Percentiles rank a stretch among this genome's conserved stretches.
These are phyloP conservation scores for Osmoderma eremita DNA, from an alignment of 2,888 invertebrate genomes.

Conservation along the genomic window DNA sequence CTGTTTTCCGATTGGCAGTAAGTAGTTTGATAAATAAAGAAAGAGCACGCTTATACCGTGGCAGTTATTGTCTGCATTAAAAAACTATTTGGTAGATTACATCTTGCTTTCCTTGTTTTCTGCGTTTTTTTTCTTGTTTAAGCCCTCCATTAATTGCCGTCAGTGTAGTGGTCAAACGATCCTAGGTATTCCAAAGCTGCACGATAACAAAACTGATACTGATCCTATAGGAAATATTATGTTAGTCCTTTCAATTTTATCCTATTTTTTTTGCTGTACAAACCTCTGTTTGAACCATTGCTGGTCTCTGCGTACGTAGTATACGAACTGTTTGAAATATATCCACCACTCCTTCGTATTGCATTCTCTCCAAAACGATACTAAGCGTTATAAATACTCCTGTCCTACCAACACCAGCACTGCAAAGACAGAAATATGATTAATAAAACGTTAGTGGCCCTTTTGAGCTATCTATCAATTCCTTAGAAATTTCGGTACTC, in stretches of 20 bases:
- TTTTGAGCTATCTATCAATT: neutral
- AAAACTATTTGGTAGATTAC: slow-evolving; percentile 38
- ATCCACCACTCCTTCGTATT: slow-evolving; percentile 98
- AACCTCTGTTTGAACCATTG: slow-evolving; percentile 99
- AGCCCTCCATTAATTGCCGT: slow-evolving; percentile 67
- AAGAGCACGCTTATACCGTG: slow-evolving; percentile 51
- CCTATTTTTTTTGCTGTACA: slow-evolving; percentile 45
- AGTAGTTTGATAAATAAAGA: slow-evolving; percentile 53
- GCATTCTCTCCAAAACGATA: slow-evolving; percentile 98
- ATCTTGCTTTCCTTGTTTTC: slow-evolving; percentile 29
- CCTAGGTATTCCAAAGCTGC: slow-evolving; percentile 98
- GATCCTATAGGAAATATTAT: slow-evolving; percentile 74
- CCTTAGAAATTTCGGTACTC: slow-evolving; percentile 41
- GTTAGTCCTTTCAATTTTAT: neutral
- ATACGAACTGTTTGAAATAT: slow-evolving; percentile 99
- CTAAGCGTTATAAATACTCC: slow-evolving; percentile 98
- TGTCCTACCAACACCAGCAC: slow-evolving; percentile 97
- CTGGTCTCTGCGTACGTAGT: slow-evolving; percentile 96
- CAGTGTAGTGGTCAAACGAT: slow-evolving; percentile 96
- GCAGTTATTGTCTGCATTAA: slow-evolving; percentile 59
- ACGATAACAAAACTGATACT: slow-evolving; percentile 99
- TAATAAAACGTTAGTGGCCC: neutral
- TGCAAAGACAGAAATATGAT: slow-evolving; percentile 57
- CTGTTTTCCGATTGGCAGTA: slow-evolving; percentile 53
- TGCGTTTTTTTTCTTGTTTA: slow-evolving; percentile 23